A percentile compares a stretch with the other conserved stretches of the same genome.
Evolutionary conservation across 2,797 vertebrate species (phyloP).

Genomic region (Sebastes ruberrimus): DNA sequence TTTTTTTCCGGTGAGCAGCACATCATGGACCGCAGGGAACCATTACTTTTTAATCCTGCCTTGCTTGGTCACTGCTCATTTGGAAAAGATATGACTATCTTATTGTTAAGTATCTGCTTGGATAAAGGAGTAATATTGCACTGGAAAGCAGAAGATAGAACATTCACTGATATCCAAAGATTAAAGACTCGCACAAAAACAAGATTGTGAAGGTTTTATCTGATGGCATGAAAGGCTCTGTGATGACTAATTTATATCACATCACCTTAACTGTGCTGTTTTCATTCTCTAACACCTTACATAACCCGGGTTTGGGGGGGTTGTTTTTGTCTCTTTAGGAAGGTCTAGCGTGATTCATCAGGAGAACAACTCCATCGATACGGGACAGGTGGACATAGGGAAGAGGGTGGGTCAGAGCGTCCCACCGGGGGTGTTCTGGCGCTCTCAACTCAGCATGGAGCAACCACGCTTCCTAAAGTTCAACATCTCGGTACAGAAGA

Average conservation of each 20-base stretch:
- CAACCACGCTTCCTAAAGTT: constrained; percentile 96
- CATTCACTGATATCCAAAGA: constrained; percentile 19
- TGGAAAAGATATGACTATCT: constrained; percentile 46
- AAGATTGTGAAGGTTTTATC: constrained; percentile 21
- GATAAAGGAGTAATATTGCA: constrained; percentile 36
- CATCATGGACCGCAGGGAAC: constrained; percentile 54
- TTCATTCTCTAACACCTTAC: not conserved
- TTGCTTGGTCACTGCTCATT: constrained; percentile 55
- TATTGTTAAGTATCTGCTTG: constrained; percentile 30
- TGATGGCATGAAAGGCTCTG: constrained; percentile 5
- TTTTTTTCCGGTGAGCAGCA: constrained; percentile 49
- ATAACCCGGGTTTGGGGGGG: not conserved
- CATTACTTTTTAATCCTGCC: constrained; percentile 57
- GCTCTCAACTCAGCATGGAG: constrained; percentile 92
- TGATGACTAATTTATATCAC: constrained; percentile 14
- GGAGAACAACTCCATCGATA: constrained; percentile 96
- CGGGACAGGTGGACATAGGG: constrained; percentile 94
- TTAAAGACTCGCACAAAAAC: constrained; percentile 11
- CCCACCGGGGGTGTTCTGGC: constrained; percentile 96
- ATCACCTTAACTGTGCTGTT: not conserved
- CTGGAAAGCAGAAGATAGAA: constrained; percentile 11
- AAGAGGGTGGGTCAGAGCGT: constrained; percentile 89
- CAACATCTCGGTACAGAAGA: constrained; percentile 99
- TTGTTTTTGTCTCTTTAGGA: constrained; percentile 78
- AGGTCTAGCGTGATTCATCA: constrained; percentile 86